Conservation (phyloP, 2,113 vertebrate species). For the Apteryx owenii region DNA sequence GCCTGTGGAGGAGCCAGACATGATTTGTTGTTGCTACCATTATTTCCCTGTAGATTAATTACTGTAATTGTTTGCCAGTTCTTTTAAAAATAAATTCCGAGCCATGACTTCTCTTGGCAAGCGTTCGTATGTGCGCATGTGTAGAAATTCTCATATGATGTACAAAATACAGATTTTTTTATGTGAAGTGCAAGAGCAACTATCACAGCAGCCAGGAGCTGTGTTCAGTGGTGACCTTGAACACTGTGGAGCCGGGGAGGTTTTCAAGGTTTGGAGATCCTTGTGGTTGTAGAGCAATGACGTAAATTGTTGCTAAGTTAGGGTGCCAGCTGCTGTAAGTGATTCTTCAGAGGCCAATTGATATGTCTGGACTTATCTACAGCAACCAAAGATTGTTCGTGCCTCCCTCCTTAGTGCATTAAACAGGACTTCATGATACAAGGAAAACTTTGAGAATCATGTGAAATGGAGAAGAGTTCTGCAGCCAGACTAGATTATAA, state of each 20-base stretch:
- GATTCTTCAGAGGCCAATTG: slow-evolving; percentile 64
- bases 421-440: not conserved
- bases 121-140: fast-evolving
- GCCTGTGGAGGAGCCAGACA: not conserved
- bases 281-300: slow-evolving; percentile 30
- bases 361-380: slow-evolving; percentile 34
- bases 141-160: not conserved
- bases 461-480: not conserved
- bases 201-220: not conserved
- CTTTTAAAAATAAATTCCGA: not conserved
- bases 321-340: slow-evolving; percentile 63
- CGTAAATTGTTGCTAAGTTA: slow-evolving; percentile 72
- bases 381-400: not conserved
- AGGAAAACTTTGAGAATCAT: not conserved
- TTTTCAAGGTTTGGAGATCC: slow-evolving; percentile 46
- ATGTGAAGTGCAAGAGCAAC: not conserved
- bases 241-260: not conserved
- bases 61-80: slow-evolving; percentile 12
- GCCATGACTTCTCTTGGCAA: not conserved
- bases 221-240: slow-evolving; percentile 40
- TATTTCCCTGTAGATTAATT: slow-evolving; percentile 27
- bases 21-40: slow-evolving; percentile 21
- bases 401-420: not conserved
- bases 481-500: not conserved
- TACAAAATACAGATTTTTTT: not conserved